Base-by-base conservation (phyloP, 2,888 invertebrate genomes). In the Plebejus melissa region DNA sequence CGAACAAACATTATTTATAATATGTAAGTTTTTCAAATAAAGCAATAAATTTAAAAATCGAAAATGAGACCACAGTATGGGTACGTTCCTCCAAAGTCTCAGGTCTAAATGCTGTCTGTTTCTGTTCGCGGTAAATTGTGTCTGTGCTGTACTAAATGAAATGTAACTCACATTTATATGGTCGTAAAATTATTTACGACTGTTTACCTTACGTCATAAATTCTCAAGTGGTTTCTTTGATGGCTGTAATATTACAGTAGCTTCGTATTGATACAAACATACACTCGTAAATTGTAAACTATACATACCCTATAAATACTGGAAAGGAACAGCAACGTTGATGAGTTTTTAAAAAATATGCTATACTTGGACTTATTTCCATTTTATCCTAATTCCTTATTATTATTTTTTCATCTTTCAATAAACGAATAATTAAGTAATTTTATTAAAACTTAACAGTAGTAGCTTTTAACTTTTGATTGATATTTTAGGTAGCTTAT, bases 141-240 rank as follows among this genome's bases (percentile, higher is more conserved):
- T 76, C 74, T 70, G 58, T 75, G 76, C 75, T 69, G 79, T 46
- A 76, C 78, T 78, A 80, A 80, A 79, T 78, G 80, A 77, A 79
- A 82, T 80, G 79, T 80, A 79, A 80, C 78, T 80, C 79, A 81
- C 80, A 79, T 81, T 80, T 81, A 83, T 83, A 82, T 81, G 81
- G 81, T 81, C 82, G 80, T 80, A 87, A 85, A 86, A 87, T 84
- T 86, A 87, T 88, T 87, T 84, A 87, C 84, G 83, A 84, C 82
- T 82, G 77, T 82, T 83, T 85, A 85, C 84, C 84, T 85, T 80
- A 78, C 79, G 77, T 80, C 79, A 84, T 87, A 87, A 87, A 87
- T 83, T 82, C 79, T 75, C 76, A 76, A 79, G 79, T 79, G 76
- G 76, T 75, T 77, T 75, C 81, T 81, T 78, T 77, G 79, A 79